Evolutionary conservation across 2,113 vertebrate species (phyloP).

Genomic region (Grallaria varia): DNA sequence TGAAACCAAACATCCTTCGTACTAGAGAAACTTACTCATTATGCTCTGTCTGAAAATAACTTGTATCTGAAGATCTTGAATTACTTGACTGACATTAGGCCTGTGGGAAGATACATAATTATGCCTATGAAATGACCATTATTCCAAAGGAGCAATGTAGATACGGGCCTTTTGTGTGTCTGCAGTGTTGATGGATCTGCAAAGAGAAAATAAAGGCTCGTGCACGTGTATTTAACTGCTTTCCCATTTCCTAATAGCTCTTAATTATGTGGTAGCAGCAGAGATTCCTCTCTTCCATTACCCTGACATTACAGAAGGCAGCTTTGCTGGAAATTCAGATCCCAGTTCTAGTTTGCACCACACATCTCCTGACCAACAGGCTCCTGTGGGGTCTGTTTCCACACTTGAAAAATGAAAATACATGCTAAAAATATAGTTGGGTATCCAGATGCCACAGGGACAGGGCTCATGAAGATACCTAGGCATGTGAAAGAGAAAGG

Average conservation of each 20-base stretch:
- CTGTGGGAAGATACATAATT: background rate
- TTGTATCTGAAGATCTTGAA: background rate
- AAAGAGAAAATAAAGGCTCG: background rate
- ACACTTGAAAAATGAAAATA: background rate
- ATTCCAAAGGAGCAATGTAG: background rate
- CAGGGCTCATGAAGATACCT: background rate
- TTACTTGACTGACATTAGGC: background rate
- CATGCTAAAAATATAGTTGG: background rate
- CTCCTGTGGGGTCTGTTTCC: background rate
- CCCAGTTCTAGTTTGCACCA: background rate
- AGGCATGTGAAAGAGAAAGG: background rate
- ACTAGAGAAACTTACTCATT: background rate
- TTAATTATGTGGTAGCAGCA: background rate
- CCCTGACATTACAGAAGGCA: background rate
- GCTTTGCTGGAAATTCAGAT: background rate
- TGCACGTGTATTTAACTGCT: background rate
- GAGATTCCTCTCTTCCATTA: background rate
- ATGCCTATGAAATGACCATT: background rate
- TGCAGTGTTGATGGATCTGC: background rate
- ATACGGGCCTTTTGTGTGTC: background rate
- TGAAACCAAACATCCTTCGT: background rate
- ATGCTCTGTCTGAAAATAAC: background rate
- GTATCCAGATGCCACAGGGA: background rate
- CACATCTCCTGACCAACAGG: background rate
- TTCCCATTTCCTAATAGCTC: background rate